Percentiles rank a stretch among this genome's conserved stretches.
Conservation (phyloP, 2,797 vertebrate species). For the Antennarius maculatus region DNA sequence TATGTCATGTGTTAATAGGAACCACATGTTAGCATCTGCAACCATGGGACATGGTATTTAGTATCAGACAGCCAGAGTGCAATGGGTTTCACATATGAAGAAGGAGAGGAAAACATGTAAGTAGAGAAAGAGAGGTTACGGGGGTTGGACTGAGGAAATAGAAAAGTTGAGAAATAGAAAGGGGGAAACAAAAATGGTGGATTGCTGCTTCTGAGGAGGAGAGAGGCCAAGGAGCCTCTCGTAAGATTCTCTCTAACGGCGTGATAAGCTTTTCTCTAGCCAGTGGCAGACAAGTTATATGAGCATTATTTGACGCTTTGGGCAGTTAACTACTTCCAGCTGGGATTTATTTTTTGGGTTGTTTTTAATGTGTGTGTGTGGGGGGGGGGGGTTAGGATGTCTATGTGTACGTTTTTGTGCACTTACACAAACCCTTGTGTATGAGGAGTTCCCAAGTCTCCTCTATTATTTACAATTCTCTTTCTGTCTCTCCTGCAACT, state of each 20-base stretch:
- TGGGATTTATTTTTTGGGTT: conserved; percentile 17
- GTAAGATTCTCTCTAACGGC: conserved; percentile 33
- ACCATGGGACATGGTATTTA: conserved; percentile 5
- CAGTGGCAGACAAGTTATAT: conserved; percentile 24
- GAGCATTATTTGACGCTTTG: conserved; percentile 20
- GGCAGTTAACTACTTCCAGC: conserved; percentile 15
- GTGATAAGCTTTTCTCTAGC: conserved; percentile 45
- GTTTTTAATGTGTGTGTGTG: conserved; percentile 23
- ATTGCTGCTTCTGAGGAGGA: too few species aligned
- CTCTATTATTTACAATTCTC: conserved; percentile 78
- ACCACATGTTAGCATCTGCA: conserved; percentile 42
- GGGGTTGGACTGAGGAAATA: background rate
- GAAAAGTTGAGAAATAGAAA: conserved; percentile 14
- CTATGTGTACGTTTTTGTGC: conserved; percentile 33
- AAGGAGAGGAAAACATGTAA: conserved; percentile 20
- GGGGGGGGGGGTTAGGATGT: conserved; percentile 23
- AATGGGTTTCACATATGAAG: conserved; percentile 14
- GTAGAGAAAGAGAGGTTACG: background rate
- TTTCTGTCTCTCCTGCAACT: conserved; percentile 57
- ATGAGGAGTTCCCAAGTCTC: conserved; percentile 67
- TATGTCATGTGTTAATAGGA: conserved; percentile 47
- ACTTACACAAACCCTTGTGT: conserved; percentile 29
- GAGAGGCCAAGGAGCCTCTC: conserved; percentile 15
- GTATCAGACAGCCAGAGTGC: conserved; percentile 14
- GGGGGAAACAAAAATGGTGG: background rate